Percentiles rank a stretch among this genome's conserved stretches.
Conservation (phyloP, 2,113 vertebrate genomes). For the Chinchilla lanigera region DNA sequence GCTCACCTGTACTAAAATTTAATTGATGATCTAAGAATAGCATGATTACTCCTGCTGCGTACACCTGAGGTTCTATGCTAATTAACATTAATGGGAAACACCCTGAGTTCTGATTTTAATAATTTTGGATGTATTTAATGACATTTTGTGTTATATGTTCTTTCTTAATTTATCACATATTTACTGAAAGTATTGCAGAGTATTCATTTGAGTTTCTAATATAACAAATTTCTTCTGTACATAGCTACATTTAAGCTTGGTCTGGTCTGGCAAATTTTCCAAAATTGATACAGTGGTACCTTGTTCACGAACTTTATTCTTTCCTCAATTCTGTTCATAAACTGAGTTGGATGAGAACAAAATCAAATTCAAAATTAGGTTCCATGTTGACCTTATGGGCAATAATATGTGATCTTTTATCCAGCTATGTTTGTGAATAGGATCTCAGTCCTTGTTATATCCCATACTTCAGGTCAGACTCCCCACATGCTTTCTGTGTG, state of each 20-base stretch:
- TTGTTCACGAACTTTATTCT: neutral
- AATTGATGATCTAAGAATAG: neutral
- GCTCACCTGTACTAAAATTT: neutral
- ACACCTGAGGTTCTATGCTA: neutral
- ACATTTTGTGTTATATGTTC: neutral
- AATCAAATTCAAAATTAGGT: neutral
- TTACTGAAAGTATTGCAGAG: neutral
- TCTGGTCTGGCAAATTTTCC: neutral
- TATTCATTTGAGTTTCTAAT: neutral
- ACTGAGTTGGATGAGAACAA: neutral
- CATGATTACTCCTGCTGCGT: neutral
- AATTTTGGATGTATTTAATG: neutral
- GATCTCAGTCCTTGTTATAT: conserved; percentile 74
- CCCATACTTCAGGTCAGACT: conserved; percentile 73
- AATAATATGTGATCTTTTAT: no score
- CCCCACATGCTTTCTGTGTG: conserved; percentile 80
- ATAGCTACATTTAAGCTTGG: neutral
- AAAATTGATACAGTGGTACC: neutral
- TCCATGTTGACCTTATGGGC: neutral
- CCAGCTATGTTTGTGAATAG: neutral
- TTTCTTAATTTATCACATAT: neutral
- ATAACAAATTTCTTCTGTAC: neutral
- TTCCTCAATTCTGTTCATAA: neutral
- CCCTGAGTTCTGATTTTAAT: neutral
- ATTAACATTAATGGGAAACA: neutral